Evolutionary conservation across 2,888 invertebrate species (phyloP).

Genomic region (Caenorhabditis japonica): DNA sequence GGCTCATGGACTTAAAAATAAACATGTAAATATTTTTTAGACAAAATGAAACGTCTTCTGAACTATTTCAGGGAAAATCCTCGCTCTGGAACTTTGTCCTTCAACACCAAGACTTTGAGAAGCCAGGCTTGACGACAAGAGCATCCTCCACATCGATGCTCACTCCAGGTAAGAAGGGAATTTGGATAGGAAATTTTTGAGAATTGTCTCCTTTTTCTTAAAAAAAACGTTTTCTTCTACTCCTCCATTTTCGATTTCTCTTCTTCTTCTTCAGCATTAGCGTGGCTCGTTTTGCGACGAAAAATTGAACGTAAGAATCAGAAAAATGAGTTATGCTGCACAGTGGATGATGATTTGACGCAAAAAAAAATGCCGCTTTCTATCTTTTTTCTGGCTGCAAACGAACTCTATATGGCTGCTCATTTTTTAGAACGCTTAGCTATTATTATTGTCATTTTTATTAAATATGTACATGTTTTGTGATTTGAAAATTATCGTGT

Average conservation of each 20-base stretch:
- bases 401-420: conserved; percentile 15
- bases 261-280: conserved; percentile 83
- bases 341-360: no score
- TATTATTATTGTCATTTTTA: not conserved
- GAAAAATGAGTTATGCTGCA: conserved; percentile 5
- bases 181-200: not conserved
- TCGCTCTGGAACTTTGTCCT: conserved; percentile 95
- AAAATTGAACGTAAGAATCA: conserved; percentile 87
- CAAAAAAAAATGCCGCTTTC: conserved; percentile 37
- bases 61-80: conserved; percentile 85
- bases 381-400: conserved; percentile 19
- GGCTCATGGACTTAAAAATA: conserved; percentile 95
- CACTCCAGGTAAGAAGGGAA: conserved; percentile 79
- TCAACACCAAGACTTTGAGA: conserved; percentile 86
- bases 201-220: conserved; percentile 9
- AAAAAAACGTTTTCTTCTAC: no score
- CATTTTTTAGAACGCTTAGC: not conserved
- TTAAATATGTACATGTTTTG: no score
- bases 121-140: conserved; percentile 63
- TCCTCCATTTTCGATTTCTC: conserved; percentile 11
- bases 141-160: conserved; percentile 74
- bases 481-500: not conserved
- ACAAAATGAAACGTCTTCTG: not conserved
- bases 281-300: conserved; percentile 92
- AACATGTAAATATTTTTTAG: conserved; percentile 81